Percentiles rank a stretch among this genome's conserved stretches.
Conservation (phyloP, 1,140 invertebrate genomes). For the Polypedilum pembai region DNA sequence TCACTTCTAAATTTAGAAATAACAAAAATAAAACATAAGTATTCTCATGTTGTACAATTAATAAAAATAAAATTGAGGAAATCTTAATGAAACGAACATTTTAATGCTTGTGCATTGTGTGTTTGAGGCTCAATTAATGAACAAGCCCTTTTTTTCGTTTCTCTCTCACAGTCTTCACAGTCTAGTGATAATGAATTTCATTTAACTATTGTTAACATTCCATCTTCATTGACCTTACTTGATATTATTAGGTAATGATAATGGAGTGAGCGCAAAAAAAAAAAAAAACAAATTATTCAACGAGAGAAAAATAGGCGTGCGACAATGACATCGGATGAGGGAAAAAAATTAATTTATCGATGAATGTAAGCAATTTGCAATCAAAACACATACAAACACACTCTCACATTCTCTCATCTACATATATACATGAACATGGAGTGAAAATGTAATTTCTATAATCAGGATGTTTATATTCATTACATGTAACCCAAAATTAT, state of each 20-base stretch:
- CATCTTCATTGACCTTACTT: constrained; percentile 4
- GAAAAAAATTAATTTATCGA: constrained; percentile 20
- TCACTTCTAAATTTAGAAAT: not conserved
- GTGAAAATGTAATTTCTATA: not conserved
- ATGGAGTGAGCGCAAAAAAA: not conserved
- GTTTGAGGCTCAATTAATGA: constrained; percentile 16
- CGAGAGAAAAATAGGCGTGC: not conserved
- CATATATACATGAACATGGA: no score
- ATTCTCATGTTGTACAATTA: constrained; percentile 18
- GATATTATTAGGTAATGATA: constrained; percentile 9
- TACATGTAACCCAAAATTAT: constrained; percentile 12
- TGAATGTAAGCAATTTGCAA: constrained; percentile 12
- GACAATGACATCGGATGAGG: not conserved
- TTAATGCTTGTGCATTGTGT: constrained; percentile 2
- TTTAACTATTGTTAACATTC: constrained; percentile 7
- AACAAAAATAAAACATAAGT: constrained; percentile 14
- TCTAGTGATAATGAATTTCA: constrained; percentile 25
- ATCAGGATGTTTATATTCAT: constrained; percentile 18
- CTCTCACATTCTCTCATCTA: no score
- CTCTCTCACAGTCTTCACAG: not conserved
- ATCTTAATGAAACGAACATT: constrained; percentile 26
- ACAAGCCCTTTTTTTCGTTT: not conserved
- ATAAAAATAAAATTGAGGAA: constrained; percentile 24
- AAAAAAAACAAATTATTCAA: no score
- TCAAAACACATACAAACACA: not conserved